These are phyloP conservation scores for Otolemur garnettii DNA, from an alignment of 2,113 vertebrate species.

Conservation along the genomic window DNA sequence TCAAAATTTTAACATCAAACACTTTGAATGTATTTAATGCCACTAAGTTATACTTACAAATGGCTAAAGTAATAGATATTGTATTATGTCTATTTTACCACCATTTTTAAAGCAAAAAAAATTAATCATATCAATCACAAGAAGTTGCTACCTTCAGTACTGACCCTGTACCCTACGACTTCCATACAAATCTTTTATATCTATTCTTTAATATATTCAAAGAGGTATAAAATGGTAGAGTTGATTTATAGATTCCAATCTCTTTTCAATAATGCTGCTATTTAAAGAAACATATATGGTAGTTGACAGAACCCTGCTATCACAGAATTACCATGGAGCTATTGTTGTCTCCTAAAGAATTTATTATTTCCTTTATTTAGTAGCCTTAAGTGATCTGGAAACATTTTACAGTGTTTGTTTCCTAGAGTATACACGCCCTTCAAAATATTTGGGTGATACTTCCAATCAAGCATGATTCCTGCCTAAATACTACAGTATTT, in stretches of 20 bases:
- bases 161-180: neutral
- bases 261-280: neutral
- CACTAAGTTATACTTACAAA: neutral
- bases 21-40: neutral
- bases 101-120: neutral
- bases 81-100: neutral
- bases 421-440: neutral
- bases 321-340: neutral
- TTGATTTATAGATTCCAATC: neutral
- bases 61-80: constrained; percentile 7
- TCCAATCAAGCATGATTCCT: neutral
- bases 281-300: constrained; percentile 18
- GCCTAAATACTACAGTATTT: neutral
- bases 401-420: neutral
- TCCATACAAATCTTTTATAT: neutral
- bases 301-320: neutral
- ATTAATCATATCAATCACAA: neutral
- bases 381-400: neutral
- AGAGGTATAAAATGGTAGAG: constrained; percentile 14
- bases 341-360: constrained; percentile 15
- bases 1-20: constrained; percentile 15
- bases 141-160: constrained; percentile 1
- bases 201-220: neutral
- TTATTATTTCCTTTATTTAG: constrained; percentile 35
- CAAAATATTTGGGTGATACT: neutral